Evolutionary conservation across 2,113 vertebrate genomes (phyloP).

Genomic region (Stigmatopora nigra): DNA sequence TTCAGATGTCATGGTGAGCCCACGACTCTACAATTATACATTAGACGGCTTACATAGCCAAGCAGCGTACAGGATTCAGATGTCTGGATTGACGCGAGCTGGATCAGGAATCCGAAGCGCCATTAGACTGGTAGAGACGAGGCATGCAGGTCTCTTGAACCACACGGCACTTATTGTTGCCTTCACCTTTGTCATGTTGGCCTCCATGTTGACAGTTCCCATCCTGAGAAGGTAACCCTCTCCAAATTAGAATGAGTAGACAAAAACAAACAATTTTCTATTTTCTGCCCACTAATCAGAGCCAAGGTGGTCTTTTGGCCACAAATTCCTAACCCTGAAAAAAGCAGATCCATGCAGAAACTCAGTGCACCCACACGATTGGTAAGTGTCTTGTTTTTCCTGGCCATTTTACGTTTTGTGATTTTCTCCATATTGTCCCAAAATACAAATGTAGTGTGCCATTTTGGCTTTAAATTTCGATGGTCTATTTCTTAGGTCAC

Average conservation of each 20-base stretch:
- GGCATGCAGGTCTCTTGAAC: not conserved
- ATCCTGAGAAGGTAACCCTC: constrained; percentile 1
- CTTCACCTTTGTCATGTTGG: not conserved
- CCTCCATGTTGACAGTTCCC: not conserved
- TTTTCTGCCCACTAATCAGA: not conserved
- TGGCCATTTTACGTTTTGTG: not conserved
- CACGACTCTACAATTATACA: not conserved
- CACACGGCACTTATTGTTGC: not conserved
- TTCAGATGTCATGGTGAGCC: not conserved
- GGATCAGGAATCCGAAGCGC: constrained; percentile 3
- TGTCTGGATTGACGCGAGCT: constrained; percentile 2
- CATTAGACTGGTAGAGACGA: not conserved
- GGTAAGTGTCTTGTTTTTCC: not conserved
- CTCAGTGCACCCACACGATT: not conserved
- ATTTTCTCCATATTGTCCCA: not conserved
- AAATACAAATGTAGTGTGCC: not conserved
- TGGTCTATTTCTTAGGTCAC: not conserved
- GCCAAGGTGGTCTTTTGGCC: constrained; percentile 7
- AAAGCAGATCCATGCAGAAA: constrained; percentile 5
- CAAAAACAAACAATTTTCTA: not conserved
- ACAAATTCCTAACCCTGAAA: not conserved
- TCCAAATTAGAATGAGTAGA: no score
- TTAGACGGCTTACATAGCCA: not conserved
- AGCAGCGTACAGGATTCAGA: not conserved
- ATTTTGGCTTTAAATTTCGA: not conserved